Base-by-base conservation (phyloP, 2,113 vertebrate species). In the Notarius quadriscutis region DNA sequence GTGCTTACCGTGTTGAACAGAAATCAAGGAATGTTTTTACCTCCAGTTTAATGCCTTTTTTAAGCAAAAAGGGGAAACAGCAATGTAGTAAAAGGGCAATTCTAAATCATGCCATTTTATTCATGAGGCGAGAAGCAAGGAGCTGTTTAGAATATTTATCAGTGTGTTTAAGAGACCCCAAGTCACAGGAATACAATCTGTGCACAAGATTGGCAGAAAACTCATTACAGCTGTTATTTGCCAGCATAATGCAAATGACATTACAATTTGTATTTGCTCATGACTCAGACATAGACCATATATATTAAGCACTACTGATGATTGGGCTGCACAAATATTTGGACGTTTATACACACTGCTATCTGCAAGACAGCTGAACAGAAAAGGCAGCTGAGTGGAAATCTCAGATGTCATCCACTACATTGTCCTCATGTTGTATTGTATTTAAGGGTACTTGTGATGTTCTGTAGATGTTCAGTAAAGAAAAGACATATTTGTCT, bases 101-200 rank as follows among this genome's bases (percentile, higher is more conserved):
- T 84, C 81, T 85, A 85, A 84, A 85, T 48, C 77, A 65, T 71
- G n/a, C 11, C 65, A 2, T 88, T 88, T 88, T 63, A 88, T 88
- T 88, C 83, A 88, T 88, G 75, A 81, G 53, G 53, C 27, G 48
- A 69, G 83, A 20, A 55, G 34, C n/a, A 1, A 77, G 62, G 65
- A 60, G 75, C 83, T 81, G 63, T 60, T 84, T 30, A 50, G 87
- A 88, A 88, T 85, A 88, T 88, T 60, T 88, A 88, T 88, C 57
- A 84, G 71, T 25, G 81, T 63, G 65, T 83, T 87, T 48, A 55
- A 71, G 77, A 88, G 74, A 87, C 25, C 20, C 53, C 17, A 78
- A 86, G 77, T 86, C 85, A 67, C 50, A 81, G 67, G 78, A 67
- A 86, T 51, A 67, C 27, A n/a, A 81, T 51, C 63, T 5, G 50